Conservation (phyloP, 2,888 invertebrate genomes). For the Melolontha melolontha region DNA sequence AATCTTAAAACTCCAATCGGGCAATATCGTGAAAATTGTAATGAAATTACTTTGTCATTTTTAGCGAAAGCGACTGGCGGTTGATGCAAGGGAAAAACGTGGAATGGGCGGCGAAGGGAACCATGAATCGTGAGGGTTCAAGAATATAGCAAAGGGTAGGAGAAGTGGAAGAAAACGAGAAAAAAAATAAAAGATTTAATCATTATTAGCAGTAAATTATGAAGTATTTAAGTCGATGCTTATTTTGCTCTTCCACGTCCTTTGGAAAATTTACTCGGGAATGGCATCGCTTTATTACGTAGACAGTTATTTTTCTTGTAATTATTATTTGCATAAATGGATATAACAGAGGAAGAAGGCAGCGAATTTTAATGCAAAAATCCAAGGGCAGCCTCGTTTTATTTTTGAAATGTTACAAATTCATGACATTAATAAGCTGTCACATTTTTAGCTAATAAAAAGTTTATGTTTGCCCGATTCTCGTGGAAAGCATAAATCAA, state of each 20-base stretch:
- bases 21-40: conserved; percentile 1
- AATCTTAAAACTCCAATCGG: neutral
- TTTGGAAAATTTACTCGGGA: no score
- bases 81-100: neutral
- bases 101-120: neutral
- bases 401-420: conserved; percentile 17
- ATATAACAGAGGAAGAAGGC: conserved; percentile 3
- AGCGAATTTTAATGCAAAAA: conserved; percentile 11
- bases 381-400: neutral
- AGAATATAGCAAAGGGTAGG: neutral
- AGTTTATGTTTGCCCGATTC: conserved; percentile 28
- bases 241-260: no score
- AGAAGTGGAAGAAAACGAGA: neutral
- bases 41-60: conserved; percentile 2
- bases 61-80: neutral
- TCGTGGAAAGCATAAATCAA: conserved; percentile 22
- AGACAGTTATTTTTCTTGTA: conserved; percentile 27
- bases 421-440: conserved; percentile 26
- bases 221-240: conserved; percentile 3
- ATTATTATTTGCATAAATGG: conserved; percentile 32
- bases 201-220: conserved; percentile 5
- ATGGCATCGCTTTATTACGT: no score
- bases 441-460: conserved; percentile 29
- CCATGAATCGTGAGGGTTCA: no score
- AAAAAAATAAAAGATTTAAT: conserved; percentile 9